Evolutionary conservation across 2,797 vertebrate species (phyloP), one percentile per base, ranked within the genome.

Genomic region (Brotula barbata): DNA sequence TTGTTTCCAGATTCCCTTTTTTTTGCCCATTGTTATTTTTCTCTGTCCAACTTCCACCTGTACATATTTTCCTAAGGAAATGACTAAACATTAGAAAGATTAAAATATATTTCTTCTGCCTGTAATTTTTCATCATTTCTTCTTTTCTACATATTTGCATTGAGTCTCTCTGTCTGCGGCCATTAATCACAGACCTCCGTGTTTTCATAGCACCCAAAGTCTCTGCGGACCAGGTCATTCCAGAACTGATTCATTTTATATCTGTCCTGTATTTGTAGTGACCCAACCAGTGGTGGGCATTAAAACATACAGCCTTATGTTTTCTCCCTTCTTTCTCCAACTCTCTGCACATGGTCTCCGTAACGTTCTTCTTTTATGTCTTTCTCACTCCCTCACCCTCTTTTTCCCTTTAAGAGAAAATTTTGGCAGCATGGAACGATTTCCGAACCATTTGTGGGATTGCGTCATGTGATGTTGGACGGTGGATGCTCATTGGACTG

Each of bases 211-310:
- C n/a, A n/a, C n/a, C n/a, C n/a, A n/a, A n/a, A n/a, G n/a, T n/a
- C n/a, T 75, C n/a, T 69, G 52, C 40, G 71, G 64, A 51, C 66
- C 10, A 39, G 86, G 80, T 88, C 82, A 81, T 84, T 85, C 79
- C 73, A 86, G 84, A 82, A 84, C 75, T 65, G 77, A 83, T 81
- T 83, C 85, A 82, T 89, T 90, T 89, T 85, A 90, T 85, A 87
- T 88, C 77, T 89, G 79, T 78, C 87, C 83, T 89, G 89, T 90
- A 89, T 87, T 87, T 56, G 19, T 79, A 77, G 81, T 90, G 89
- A 90, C 89, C 89, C 85, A 84, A 73, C 73, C 83, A 54, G 72
- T 83, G 80, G 84, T 88, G 82, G 84, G 80, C 81, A 79, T 73
- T 87, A 78, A 89, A 89, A 84, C 85, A 84, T 81, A 82, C 83